Percentiles rank a stretch among this genome's conserved stretches.
Evolutionary conservation across 2,113 vertebrate species (phyloP).

Genomic region (Myotis lucifugus): DNA sequence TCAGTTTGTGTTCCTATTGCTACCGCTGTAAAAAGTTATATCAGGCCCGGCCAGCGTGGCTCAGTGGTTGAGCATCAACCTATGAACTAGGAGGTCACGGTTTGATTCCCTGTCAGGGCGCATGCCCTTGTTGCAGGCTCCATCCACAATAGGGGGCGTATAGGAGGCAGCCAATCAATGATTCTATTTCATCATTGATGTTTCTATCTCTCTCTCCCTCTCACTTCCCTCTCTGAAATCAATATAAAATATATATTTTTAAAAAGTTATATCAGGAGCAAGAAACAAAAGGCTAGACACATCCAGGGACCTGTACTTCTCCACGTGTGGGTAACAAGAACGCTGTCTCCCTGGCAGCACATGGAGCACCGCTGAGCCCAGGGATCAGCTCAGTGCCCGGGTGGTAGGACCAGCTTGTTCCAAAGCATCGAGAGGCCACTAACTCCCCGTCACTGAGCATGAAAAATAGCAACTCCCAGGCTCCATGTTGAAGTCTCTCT

Average conservation of each 20-base stretch:
- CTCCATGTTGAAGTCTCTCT: neutral
- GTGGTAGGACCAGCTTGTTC: neutral
- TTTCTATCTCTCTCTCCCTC: too few species aligned
- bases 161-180: too few species aligned
- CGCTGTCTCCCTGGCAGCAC: neutral
- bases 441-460: neutral
- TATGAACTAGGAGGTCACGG: too few species aligned
- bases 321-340: neutral
- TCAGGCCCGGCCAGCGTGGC: too few species aligned
- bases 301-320: neutral
- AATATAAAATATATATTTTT: too few species aligned
- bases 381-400: neutral
- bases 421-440: neutral
- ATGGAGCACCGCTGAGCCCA: neutral
- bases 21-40: slow-evolving; percentile 13
- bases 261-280: slow-evolving; percentile 10
- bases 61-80: too few species aligned
- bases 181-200: too few species aligned
- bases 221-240: too few species aligned
- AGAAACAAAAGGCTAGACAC: slow-evolving; percentile 56
- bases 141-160: too few species aligned
- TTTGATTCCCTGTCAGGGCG: too few species aligned
- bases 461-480: neutral
- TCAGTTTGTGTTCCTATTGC: slow-evolving; percentile 69
- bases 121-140: too few species aligned